Evolutionary conservation across 2,113 vertebrate species (phyloP).

Genomic region (Puntigrus tetrazona): DNA sequence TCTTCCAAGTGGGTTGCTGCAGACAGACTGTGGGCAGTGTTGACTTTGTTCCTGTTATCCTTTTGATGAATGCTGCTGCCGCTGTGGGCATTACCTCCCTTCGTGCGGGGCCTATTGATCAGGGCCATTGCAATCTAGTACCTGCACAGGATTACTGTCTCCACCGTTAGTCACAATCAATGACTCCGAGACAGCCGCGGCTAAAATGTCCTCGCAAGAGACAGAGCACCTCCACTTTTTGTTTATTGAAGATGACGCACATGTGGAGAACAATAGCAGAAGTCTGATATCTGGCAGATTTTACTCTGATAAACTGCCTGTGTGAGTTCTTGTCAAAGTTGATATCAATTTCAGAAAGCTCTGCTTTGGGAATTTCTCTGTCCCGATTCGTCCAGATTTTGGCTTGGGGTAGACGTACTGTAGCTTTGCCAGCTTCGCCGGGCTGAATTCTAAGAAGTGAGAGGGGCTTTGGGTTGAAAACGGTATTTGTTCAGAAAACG

Average conservation of each 20-base stretch:
- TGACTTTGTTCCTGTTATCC: constrained; percentile 37
- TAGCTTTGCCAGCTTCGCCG: not conserved
- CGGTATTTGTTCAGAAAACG: not conserved
- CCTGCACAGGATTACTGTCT: constrained; percentile 42
- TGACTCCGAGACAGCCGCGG: constrained; percentile 18
- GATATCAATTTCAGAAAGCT: not conserved
- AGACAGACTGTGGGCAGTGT: constrained; percentile 41
- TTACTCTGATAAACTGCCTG: constrained; percentile 25
- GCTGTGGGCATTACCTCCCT: constrained; percentile 42
- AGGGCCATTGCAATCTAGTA: constrained; percentile 39
- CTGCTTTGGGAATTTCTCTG: not conserved
- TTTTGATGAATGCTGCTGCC: constrained; percentile 39
- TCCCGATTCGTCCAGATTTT: not conserved
- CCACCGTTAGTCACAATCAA: constrained; percentile 41
- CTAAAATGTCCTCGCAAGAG: constrained; percentile 32
- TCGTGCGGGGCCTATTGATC: constrained; percentile 42
- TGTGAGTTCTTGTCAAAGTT: constrained; percentile 23
- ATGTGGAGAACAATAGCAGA: constrained; percentile 18
- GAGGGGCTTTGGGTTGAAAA: not conserved
- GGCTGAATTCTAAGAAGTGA: not conserved
- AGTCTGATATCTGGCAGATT: constrained; percentile 22
- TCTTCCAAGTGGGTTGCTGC: constrained; percentile 15
- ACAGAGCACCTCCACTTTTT: constrained; percentile 39
- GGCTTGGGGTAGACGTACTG: not conserved
- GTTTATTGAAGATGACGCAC: constrained; percentile 28